Evolutionary conservation across 2,113 vertebrate genomes (phyloP), one percentile per base, ranked within the genome.

Genomic region (Aplodontia rufa): DNA sequence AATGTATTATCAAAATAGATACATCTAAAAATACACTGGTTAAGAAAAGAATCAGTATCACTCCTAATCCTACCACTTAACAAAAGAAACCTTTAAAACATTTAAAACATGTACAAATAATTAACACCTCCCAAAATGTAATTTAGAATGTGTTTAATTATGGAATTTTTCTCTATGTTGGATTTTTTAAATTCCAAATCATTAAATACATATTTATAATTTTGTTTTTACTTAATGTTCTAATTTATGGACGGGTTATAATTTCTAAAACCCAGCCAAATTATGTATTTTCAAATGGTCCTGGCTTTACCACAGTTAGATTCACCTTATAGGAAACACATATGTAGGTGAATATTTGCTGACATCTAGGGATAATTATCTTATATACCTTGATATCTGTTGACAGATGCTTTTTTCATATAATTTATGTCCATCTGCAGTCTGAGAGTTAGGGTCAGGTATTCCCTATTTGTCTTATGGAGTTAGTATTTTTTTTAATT

Each of bases 191-290:
- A 53, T 79, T 76, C 32, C 10, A 86, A 83, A 91, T 74, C 82
- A 62, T 79, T 93, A 87, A 84, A 58, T 90, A 69, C n/a, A 49
- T 1, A 71, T 1, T 9, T 78, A 10, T 58, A 69, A 95, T 88
- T 93, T 78, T 96, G n/a, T 71, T 94, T 90, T 95, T 84, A 71
- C 12, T 75, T 72, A 66, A 78, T 69, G 3, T 86, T 90, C 19
- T 17, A 64, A 75, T 16, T 80, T 53, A 71, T 64, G 8, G 14
- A 85, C 90, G 40, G 92, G 0, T 9, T 64, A 60, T 81, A 30
- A 53, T 87, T 96, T 96, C n/a, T 75, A 28, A 66, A 92, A 47
- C 6, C 26, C 8, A 83, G 13, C 11, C 3, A 20, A 35, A 85
- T 51, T 3, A 22, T 51, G 0, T 91, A 75, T 82, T 37, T 91